These are phyloP conservation scores for Euwallacea fornicatus DNA, from an alignment of 1,140 invertebrate species.

Conservation along the genomic window DNA sequence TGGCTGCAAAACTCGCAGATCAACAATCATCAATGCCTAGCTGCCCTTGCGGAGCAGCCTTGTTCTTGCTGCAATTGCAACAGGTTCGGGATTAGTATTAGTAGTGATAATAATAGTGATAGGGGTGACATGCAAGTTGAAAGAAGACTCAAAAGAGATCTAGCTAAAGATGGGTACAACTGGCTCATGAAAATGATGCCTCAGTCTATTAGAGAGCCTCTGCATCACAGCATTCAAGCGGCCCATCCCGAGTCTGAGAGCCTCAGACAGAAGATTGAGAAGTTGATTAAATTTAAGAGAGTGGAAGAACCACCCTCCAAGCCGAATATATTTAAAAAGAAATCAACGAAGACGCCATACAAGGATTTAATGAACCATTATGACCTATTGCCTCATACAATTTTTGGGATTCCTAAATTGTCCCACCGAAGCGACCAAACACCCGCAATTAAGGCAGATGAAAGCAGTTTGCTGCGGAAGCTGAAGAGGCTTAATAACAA, in stretches of 20 bases:
- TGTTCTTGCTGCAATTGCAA: slow-evolving; percentile 3
- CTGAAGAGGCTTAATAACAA: slow-evolving; percentile 35
- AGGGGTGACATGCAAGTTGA: not conserved
- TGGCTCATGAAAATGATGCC: slow-evolving; percentile 38
- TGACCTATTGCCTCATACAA: not conserved
- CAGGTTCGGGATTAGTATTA: not conserved
- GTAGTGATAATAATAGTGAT: not conserved
- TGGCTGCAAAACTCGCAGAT: no score
- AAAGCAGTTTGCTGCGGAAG: slow-evolving; percentile 31
- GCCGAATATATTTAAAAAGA: not conserved
- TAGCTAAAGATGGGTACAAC: slow-evolving; percentile 35
- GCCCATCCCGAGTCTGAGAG: not conserved
- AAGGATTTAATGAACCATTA: not conserved
- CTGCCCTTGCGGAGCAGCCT: not conserved
- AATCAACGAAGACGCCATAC: not conserved
- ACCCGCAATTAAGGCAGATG: not conserved
- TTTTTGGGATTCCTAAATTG: not conserved
- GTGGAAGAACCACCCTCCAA: not conserved
- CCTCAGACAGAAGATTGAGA: not conserved
- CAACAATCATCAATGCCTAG: not conserved
- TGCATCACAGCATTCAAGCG: slow-evolving; percentile 18
- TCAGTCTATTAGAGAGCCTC: slow-evolving; percentile 29
- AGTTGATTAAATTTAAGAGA: not conserved
- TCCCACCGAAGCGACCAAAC: not conserved
- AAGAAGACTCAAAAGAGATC: slow-evolving; percentile 16